phyloP scores from a whole-genome alignment of 2,797 vertebrate species.

The Podarcis siculus region DNA sequence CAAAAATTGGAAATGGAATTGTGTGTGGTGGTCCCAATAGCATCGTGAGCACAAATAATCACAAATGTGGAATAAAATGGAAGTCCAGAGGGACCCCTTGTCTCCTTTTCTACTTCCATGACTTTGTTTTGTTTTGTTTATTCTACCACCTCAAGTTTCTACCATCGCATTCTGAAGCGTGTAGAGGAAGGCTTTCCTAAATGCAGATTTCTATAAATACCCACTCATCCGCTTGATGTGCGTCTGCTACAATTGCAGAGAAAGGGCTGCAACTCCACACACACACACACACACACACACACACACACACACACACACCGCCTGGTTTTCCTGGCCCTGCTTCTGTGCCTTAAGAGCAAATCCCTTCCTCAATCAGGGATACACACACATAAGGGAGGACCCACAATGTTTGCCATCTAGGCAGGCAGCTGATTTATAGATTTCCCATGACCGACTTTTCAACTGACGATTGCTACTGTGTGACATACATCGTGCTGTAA shows the following conservation, averaged over 20 bases:
- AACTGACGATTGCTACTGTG: background rate
- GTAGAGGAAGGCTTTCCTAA: background rate
- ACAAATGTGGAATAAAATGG: no score
- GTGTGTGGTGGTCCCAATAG: no score
- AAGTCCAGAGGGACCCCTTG: no score
- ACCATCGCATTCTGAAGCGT: background rate
- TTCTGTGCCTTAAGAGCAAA: background rate
- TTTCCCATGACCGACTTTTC: background rate
- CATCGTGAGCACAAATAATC: no score
- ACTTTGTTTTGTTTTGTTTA: background rate
- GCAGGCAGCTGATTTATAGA: background rate
- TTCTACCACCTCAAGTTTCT: background rate
- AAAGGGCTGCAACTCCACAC: background rate
- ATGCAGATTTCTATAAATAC: background rate
- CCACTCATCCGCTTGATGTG: background rate
- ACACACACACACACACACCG: no score
- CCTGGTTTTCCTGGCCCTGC: background rate
- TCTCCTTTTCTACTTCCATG: no score
- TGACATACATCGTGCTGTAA: background rate
- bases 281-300: no score
- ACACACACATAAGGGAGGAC: background rate
- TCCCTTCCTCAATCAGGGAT: no score
- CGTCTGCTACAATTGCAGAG: background rate
- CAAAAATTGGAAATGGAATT: no score
- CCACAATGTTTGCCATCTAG: background rate